A percentile compares a stretch with the other conserved stretches of the same genome.
These are phyloP conservation scores for Lutjanus campechanus DNA, from an alignment of 2,797 vertebrate genomes.

Conservation along the genomic window DNA sequence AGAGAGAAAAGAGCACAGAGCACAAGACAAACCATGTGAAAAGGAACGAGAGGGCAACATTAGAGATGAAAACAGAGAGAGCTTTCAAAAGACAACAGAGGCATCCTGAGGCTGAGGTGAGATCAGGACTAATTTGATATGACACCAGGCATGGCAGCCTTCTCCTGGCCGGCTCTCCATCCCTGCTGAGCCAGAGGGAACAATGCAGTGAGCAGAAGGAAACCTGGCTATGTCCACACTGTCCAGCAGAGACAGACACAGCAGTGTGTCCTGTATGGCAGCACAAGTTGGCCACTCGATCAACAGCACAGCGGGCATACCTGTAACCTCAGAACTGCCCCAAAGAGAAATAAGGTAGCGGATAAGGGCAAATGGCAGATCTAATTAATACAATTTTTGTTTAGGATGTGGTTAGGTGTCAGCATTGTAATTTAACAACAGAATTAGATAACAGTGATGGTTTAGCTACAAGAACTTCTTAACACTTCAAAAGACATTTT, in stretches of 20 bases:
- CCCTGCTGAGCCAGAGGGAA: constrained; percentile 19
- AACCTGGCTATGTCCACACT: not conserved
- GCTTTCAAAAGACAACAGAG: constrained; percentile 28
- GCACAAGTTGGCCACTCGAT: not conserved
- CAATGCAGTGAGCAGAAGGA: constrained; percentile 1
- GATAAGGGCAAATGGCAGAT: not conserved
- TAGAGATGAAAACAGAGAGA: constrained; percentile 17
- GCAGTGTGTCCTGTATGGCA: not conserved
- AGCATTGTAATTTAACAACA: not conserved
- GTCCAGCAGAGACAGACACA: constrained; percentile 10
- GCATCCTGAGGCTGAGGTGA: constrained; percentile 43
- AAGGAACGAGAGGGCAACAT: not conserved
- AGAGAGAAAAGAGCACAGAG: not conserved
- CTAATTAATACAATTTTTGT: not conserved
- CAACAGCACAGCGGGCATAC: not conserved
- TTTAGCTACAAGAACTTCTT: not conserved
- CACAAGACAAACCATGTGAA: constrained; percentile 8
- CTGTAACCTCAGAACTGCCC: not conserved
- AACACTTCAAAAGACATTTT: not conserved
- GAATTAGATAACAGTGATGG: not conserved
- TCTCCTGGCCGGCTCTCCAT: constrained; percentile 11
- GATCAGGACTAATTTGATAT: constrained; percentile 31
- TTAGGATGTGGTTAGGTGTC: not conserved
- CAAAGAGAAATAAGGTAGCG: not conserved
- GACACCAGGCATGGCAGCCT: constrained; percentile 41